These are phyloP conservation scores for Turdus rufiventris DNA, from an alignment of 2,113 vertebrate genomes.

Conservation along the genomic window DNA sequence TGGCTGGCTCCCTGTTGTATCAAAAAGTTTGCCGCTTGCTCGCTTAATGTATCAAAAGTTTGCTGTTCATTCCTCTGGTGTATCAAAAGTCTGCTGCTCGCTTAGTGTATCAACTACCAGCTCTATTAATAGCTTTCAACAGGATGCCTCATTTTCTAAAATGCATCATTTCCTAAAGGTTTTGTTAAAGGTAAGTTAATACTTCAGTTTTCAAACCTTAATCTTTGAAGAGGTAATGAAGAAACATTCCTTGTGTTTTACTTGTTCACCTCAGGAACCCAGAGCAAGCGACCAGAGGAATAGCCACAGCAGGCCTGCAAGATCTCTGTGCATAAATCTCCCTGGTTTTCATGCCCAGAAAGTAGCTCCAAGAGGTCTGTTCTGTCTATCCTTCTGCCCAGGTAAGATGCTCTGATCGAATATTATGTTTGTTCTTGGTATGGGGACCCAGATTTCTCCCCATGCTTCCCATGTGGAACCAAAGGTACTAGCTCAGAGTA, in stretches of 20 bases:
- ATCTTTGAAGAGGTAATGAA: neutral
- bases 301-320: neutral
- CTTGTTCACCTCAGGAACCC: neutral
- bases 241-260: neutral
- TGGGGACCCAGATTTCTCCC: neutral
- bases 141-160: neutral
- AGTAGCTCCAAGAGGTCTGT: neutral
- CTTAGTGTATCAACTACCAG: neutral
- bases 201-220: neutral
- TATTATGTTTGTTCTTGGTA: fast-evolving
- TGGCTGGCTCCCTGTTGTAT: neutral
- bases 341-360: neutral
- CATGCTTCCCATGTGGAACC: neutral
- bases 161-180: neutral
- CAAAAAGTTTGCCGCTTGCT: neutral
- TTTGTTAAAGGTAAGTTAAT: neutral
- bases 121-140: neutral
- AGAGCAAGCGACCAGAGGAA: fast-evolving
- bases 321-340: neutral
- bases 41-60: neutral
- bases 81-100: neutral
- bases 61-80: neutral
- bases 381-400: neutral
- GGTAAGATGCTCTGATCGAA: neutral
- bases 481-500: neutral